Conservation (phyloP, 2,113 vertebrate genomes). For the Heliornis fulica region DNA sequence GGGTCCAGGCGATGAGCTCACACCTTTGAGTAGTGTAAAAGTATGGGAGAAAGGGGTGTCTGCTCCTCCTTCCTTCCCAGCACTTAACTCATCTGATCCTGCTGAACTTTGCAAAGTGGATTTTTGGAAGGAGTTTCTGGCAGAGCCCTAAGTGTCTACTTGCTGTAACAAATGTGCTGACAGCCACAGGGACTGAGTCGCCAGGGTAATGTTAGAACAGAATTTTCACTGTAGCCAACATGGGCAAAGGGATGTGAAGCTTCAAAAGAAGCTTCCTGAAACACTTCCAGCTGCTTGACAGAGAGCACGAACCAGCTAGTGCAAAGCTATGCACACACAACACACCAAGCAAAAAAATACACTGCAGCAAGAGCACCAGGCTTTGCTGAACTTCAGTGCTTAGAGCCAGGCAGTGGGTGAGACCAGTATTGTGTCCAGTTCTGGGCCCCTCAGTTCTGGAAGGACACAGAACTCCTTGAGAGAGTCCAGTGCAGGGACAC, state of each 20-base stretch:
- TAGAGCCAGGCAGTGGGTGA: background rate
- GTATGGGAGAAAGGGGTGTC: background rate
- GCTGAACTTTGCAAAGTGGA: background rate
- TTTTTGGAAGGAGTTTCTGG: constrained; percentile 40
- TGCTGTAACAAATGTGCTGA: constrained; percentile 38
- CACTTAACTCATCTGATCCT: background rate
- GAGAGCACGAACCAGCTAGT: background rate
- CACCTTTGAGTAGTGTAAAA: background rate
- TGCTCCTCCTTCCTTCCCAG: background rate
- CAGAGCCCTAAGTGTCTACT: background rate
- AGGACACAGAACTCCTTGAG: no score
- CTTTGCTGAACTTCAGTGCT: background rate
- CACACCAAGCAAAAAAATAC: background rate
- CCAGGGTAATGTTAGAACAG: constrained; percentile 16
- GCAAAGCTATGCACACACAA: background rate
- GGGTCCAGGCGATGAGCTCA: background rate
- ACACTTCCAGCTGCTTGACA: background rate
- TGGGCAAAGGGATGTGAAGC: constrained; percentile 9
- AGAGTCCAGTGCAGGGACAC: no score
- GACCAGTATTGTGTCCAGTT: no score
- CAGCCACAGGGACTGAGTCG: background rate
- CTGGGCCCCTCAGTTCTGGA: no score
- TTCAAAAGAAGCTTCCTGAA: constrained; percentile 12
- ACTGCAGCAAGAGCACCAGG: background rate
- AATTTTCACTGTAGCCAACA: constrained; percentile 28